Evolutionary conservation across 2,113 vertebrate species (phyloP), one percentile per base, ranked within the genome.

Genomic region (Microcebus ravelobensis): DNA sequence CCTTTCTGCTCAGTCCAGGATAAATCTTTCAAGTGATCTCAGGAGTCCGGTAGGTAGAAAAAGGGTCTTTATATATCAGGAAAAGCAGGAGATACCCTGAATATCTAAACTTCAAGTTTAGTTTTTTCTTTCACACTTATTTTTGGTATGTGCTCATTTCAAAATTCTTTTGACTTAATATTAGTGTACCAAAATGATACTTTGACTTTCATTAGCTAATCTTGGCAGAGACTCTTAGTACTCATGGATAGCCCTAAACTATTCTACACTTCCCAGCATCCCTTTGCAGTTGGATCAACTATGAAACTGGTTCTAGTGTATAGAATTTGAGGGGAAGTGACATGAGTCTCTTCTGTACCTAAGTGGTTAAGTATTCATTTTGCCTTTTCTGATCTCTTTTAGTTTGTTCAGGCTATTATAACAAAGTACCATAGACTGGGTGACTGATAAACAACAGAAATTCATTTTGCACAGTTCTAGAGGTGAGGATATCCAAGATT

Each of bases 91-190:
- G 36, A 42, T 67, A 55, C 20, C 39, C 17, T 59, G 61, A 79
- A 36, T 67, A 50, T 50, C 42, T 89, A 89, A 92, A 90, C 3
- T 70, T 82, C 10, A 52, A 71, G 36, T 23, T 63, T 65, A 29
- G 81, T 81, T 85, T 86, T 65, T 48, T 9, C 48, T 73, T 90
- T 91, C 71, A 83, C 13, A 63, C 34, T 90, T 57, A 80, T 34
- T 91, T 95, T 86, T 67, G 29, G 45, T 76, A 29, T n/a, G 8
- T 52, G n/a, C 48, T 70, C 42, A 74, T 59, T 91, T 88, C 31
- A 88, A 88, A 68, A 45, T 89, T 93, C 39, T 73, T 93, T 91
- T 71, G 70, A 14, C 34, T 96, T 50, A 67, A 68, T 87, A 79
- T 73, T 27, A 39, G 12, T 65, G 5, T 91, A 93, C 15, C 63